A percentile compares a stretch with the other conserved stretches of the same genome.
Evolutionary conservation across 2,113 vertebrate genomes (phyloP).

Genomic region (Hypanus sabinus): DNA sequence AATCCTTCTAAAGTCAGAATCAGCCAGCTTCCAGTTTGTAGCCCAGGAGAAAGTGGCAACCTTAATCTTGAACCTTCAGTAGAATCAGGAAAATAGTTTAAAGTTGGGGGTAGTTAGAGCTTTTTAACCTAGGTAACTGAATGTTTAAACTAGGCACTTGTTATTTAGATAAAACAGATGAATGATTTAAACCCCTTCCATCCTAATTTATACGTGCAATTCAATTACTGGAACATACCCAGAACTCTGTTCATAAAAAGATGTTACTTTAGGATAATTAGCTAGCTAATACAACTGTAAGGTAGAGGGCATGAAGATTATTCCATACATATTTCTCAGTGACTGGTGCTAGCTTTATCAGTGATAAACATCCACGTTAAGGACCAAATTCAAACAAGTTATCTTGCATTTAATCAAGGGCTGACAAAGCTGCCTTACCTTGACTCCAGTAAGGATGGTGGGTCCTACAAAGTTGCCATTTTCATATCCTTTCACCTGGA

Average conservation of each 20-base stretch:
- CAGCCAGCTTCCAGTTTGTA: not conserved
- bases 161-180: not conserved
- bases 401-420: not conserved
- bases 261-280: not conserved
- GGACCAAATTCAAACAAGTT: not conserved
- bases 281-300: not conserved
- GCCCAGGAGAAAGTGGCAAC: not conserved
- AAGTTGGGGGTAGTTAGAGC: not conserved
- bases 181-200: not conserved
- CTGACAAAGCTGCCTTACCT: slow-evolving; percentile 54
- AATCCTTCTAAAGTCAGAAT: not conserved
- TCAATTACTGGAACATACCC: not conserved
- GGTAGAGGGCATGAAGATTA: not conserved
- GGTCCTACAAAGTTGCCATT: slow-evolving; percentile 92
- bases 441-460: slow-evolving; percentile 77
- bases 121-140: not conserved
- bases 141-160: not conserved
- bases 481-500: slow-evolving; percentile 88
- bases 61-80: not conserved
- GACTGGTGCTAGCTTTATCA: not conserved
- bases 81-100: not conserved
- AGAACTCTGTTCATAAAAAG: not conserved
- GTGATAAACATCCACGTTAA: not conserved
- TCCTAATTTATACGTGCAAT: not conserved
- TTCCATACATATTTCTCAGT: not conserved